phyloP scores from a whole-genome alignment of 2,888 invertebrate genomes.

The Cheilosia pagana region DNA sequence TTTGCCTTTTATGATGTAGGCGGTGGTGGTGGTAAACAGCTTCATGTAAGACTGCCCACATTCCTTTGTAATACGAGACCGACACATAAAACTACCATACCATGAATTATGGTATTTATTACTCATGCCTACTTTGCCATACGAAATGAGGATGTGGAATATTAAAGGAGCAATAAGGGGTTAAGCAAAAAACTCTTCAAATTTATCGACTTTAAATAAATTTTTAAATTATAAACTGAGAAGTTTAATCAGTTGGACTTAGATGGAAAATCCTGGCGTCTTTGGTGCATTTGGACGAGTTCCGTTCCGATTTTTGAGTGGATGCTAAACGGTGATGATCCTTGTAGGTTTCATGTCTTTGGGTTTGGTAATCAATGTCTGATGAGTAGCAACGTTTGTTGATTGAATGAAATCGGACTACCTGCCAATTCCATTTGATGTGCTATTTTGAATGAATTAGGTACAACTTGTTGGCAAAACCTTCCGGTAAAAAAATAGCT shows the following conservation, averaged over 20 bases:
- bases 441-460: too few relatives aligned
- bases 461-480: too few relatives aligned
- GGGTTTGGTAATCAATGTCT: too few relatives aligned
- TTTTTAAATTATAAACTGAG: neutral
- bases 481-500: too few relatives aligned
- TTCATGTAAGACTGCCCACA: conserved; percentile 44
- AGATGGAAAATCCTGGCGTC: too few relatives aligned
- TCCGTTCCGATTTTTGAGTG: too few relatives aligned
- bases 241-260: neutral
- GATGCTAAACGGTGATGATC: too few relatives aligned
- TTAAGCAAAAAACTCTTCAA: neutral
- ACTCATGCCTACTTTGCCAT: conserved; percentile 35
- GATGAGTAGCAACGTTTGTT: too few relatives aligned
- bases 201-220: neutral
- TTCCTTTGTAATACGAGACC: conserved; percentile 39
- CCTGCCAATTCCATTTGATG: too few relatives aligned
- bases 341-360: too few relatives aligned
- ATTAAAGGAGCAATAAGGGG: neutral
- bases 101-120: conserved; percentile 59
- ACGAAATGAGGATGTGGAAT: neutral
- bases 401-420: too few relatives aligned
- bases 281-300: too few relatives aligned
- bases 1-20: conserved; percentile 42
- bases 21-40: conserved; percentile 1
- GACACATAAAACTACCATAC: conserved; percentile 60